Conservation (phyloP, 2,797 vertebrate genomes). For the Sphenopsis melanotis region DNA sequence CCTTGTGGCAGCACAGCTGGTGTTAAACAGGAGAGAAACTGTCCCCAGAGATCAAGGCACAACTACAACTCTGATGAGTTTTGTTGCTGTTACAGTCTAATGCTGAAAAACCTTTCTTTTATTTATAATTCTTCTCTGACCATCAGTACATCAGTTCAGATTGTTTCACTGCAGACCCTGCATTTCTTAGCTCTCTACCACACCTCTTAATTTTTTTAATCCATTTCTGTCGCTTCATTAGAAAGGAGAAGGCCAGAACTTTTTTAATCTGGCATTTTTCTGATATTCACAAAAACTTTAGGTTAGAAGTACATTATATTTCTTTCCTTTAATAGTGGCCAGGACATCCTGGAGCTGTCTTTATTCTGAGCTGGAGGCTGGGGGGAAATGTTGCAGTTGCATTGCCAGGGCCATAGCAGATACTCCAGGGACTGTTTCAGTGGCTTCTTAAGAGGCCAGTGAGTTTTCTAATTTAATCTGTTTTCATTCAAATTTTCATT, state of each 20-base stretch:
- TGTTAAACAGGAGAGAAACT: not conserved
- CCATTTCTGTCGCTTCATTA: not conserved
- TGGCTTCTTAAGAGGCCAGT: not conserved
- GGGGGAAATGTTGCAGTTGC: not conserved
- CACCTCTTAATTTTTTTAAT: not conserved
- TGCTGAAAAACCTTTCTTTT: not conserved
- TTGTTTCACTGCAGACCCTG: not conserved
- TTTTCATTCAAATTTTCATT: not conserved
- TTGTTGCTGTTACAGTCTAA: not conserved
- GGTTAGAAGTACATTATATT: not conserved
- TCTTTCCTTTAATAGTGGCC: not conserved
- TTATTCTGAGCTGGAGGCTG: not conserved
- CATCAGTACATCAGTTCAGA: not conserved
- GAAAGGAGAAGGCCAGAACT: not conserved
- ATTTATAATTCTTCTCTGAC: not conserved
- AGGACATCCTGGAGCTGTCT: not conserved
- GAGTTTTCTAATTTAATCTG: not conserved
- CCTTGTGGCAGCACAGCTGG: not conserved
- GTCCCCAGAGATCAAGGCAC: not conserved
- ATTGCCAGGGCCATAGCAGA: not conserved
- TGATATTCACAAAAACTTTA: not conserved
- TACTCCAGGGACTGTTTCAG: not conserved
- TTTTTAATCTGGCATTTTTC: not conserved
- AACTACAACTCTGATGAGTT: not conserved
- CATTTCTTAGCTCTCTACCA: not conserved